Conservation (phyloP, 2,888 invertebrate species). For the Hemithea aestivaria region DNA sequence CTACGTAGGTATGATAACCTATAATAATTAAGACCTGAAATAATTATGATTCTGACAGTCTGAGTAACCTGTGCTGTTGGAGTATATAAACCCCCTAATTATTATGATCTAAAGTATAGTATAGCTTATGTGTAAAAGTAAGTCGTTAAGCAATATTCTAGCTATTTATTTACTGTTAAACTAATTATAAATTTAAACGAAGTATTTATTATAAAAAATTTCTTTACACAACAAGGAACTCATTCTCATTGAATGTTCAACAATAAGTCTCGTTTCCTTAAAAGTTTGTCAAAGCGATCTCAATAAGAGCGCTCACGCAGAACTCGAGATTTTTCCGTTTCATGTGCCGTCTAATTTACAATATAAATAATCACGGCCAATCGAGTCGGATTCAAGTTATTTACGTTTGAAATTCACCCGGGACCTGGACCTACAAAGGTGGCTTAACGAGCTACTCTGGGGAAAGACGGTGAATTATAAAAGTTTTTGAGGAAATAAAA, state of each 20-base stretch:
- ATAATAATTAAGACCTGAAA: too few species aligned
- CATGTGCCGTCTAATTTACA: conserved; percentile 46
- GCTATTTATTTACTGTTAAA: too few species aligned
- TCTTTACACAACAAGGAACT: too few species aligned
- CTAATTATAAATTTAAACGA: too few species aligned
- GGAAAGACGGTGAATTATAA: conserved; percentile 43
- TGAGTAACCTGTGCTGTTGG: too few species aligned
- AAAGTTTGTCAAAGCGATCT: conserved; percentile 21
- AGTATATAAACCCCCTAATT: too few species aligned
- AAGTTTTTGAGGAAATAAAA: conserved; percentile 45
- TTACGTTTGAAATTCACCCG: conserved; percentile 47
- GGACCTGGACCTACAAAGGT: conserved; percentile 50
- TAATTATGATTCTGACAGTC: too few species aligned
- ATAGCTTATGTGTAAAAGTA: too few species aligned
- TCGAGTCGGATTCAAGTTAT: conserved; percentile 48
- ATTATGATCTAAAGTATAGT: too few species aligned
- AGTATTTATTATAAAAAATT: too few species aligned
- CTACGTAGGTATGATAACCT: too few species aligned
- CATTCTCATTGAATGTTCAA: conserved; percentile 15
- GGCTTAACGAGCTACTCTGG: conserved; percentile 51
- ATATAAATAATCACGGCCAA: conserved; percentile 58
- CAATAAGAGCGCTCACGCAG: conserved; percentile 15
- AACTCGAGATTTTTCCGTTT: conserved; percentile 26
- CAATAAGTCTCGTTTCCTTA: conserved; percentile 21
- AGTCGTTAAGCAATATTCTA: too few species aligned